Evolutionary conservation across 2,797 vertebrate genomes (phyloP), one percentile per base, ranked within the genome.

Genomic region (Adelosebastes latens): DNA sequence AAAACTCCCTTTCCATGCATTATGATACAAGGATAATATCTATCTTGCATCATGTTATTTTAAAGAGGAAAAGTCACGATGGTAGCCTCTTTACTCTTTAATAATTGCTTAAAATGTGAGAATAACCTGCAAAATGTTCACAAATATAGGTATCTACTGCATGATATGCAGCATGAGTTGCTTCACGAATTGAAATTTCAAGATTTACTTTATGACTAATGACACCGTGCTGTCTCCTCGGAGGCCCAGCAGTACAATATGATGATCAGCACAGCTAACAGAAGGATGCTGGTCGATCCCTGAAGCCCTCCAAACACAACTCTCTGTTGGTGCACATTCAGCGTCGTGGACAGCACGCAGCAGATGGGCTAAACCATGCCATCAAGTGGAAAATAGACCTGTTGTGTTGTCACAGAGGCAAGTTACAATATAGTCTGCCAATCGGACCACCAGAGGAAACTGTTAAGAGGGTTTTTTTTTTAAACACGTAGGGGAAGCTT

Each of bases 341-440:
- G 91, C 84, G 68, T 32, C 34, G 79, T 90, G 90, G 91, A 92
- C 90, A 80, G 88, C 90, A 80, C 65, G 20, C 85, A 83, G 92
- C 94, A 95, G 93, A 95, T 94, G 93, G 92, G 71, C 76, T 92
- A 94, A 93, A 93, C 91, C 91, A 84, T 89, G 90, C 94, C 93
- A 90, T 95, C 92, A 94, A 93, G 93, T 95, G 94, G 94, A 95
- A 95, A 95, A 95, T 95, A 93, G 93, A 94, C 92, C 93, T 93
- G 93, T 93, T 93, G 93, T 95, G 93, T 91, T 94, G 93, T 95
- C 90, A 92, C 91, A 65, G 80, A 91, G 87, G 91, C 89, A 80
- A 87, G 80, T 87, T 85, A 82, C 82, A 82, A 84, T 80, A 76
- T 58, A 89, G 86, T 87, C 87, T 90, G 90, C 84, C 89, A 85